Base-by-base conservation (phyloP, 1,140 invertebrate genomes). In the Panulirus ornatus region DNA sequence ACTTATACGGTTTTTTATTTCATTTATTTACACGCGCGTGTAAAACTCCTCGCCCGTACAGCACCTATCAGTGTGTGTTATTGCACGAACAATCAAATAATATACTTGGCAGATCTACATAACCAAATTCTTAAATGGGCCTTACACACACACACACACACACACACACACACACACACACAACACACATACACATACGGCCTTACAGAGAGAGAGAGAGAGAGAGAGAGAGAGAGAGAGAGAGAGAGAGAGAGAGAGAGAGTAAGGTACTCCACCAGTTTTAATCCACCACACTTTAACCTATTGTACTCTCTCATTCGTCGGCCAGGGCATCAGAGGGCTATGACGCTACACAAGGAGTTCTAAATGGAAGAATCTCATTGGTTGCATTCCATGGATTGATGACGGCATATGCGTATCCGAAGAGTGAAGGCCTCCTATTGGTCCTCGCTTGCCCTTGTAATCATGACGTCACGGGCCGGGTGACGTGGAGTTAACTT, bases 211-310 rank as follows among this genome's bases (percentile, higher is more conserved):
- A n/a, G n/a, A n/a, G n/a, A n/a, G n/a, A n/a, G n/a, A n/a, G n/a
- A n/a, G n/a, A n/a, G n/a, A n/a, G n/a, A n/a, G n/a, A n/a, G n/a
- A n/a, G n/a, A n/a, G n/a, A n/a, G n/a, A n/a, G n/a, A n/a, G n/a
- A n/a, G n/a, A 63, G 63, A 70, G 63, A 70, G 63, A 70, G 63
- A 70, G 63, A 70, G 63, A 70, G 63, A 70, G 63, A 70, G 63
- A 70, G 14, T 30, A 34, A 70, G 19, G 36, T 3, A 70, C 3
- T 30, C 1, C 27, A 1, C 27, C 9, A 22, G 9, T 30, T 70
- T 44, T 30, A 0, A 44, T 54, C 22, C 14, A 44, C 44, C 2
- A 8, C 73, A 34, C 73, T 34, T 11, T 27, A 14, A 16, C 51
- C 51, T 36, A 9, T 40, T 58, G 1, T n/a, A 36, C 6, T 14